These are phyloP conservation scores for Phengaris arion DNA, from an alignment of 2,888 invertebrate species.

Conservation along the genomic window DNA sequence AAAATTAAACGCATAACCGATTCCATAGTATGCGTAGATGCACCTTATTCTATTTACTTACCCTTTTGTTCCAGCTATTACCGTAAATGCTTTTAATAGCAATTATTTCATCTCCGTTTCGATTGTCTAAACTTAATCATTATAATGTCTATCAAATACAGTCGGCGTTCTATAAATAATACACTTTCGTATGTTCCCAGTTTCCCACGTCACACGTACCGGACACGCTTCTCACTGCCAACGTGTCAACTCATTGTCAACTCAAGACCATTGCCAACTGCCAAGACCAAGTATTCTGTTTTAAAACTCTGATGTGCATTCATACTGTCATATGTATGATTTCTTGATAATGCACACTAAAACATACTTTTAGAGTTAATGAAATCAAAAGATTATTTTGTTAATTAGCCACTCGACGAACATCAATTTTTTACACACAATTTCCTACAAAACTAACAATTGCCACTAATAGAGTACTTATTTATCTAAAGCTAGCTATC, in stretches of 20 bases:
- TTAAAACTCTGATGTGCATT: not conserved
- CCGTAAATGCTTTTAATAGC: not conserved
- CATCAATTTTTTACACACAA: no score
- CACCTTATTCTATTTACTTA: not conserved
- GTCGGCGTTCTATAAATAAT: slow-evolving; percentile 53
- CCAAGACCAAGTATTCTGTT: slow-evolving; percentile 50
- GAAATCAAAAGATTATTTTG: no score
- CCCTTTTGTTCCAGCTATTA: not conserved
- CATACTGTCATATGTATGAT: not conserved
- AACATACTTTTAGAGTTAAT: no score
- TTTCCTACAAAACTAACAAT: no score
- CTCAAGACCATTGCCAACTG: slow-evolving; percentile 57
- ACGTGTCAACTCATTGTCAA: slow-evolving; percentile 55
- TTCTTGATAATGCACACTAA: no score
- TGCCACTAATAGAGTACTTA: no score
- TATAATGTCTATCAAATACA: slow-evolving; percentile 35
- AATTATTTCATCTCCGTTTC: slow-evolving; percentile 43
- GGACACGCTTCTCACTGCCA: slow-evolving; percentile 60
- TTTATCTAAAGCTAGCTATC: no score
- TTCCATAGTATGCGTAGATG: not conserved
- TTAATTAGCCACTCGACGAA: no score
- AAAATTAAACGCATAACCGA: not conserved
- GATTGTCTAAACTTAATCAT: slow-evolving; percentile 29
- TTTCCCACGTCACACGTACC: slow-evolving; percentile 55
- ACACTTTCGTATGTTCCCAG: slow-evolving; percentile 46